These are phyloP conservation scores for Streblospio benedicti DNA, from an alignment of 1,140 invertebrate species.

Conservation along the genomic window DNA sequence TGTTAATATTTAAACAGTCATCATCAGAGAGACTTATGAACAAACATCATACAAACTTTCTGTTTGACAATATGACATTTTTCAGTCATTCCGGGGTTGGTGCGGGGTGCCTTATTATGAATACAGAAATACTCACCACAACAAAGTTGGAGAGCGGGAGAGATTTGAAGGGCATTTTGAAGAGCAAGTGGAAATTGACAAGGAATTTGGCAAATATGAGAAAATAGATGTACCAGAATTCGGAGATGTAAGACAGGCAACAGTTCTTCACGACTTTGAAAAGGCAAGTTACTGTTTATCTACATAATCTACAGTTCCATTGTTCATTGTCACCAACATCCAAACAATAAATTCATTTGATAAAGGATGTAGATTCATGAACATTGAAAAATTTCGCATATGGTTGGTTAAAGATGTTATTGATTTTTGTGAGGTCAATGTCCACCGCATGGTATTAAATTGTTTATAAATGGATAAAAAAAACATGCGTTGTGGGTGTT, in stretches of 20 bases:
- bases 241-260: slow-evolving; percentile 62
- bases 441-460: too few relatives aligned
- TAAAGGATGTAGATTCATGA: too few relatives aligned
- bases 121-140: slow-evolving; percentile 15
- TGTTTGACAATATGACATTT: neutral
- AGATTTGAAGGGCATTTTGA: slow-evolving; percentile 51
- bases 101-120: slow-evolving; percentile 59
- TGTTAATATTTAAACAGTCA: too few relatives aligned
- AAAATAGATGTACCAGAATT: slow-evolving; percentile 73
- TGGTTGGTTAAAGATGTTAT: too few relatives aligned
- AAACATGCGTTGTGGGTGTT: too few relatives aligned
- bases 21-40: too few relatives aligned
- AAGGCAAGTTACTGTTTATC: slow-evolving; percentile 53
- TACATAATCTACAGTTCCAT: slow-evolving; percentile 1
- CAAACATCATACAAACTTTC: slow-evolving; percentile 4
- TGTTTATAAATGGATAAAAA: too few relatives aligned
- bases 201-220: slow-evolving; percentile 63
- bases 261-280: slow-evolving; percentile 83
- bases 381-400: too few relatives aligned
- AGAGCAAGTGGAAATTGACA: slow-evolving; percentile 67
- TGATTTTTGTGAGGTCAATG: too few relatives aligned
- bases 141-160: slow-evolving; percentile 15
- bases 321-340: too few relatives aligned
- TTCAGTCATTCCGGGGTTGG: slow-evolving; percentile 53
- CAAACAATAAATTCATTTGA: too few relatives aligned